phyloP scores from a whole-genome alignment of 2,113 vertebrate genomes.

The Antigone vipio region DNA sequence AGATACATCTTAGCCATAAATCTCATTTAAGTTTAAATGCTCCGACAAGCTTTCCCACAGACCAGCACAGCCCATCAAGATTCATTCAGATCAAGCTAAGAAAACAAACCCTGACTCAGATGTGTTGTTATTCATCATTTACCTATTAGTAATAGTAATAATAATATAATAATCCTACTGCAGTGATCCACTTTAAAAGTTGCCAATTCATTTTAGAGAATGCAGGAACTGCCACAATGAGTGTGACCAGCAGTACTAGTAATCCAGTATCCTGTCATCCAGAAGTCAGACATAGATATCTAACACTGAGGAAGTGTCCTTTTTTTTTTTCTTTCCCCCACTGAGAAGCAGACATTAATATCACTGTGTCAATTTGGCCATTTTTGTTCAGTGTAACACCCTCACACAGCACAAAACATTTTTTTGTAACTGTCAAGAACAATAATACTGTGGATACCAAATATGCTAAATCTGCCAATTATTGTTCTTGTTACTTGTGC shows the following conservation, averaged over 20 bases:
- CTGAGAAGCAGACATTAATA: background rate
- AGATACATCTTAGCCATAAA: constrained; percentile 35
- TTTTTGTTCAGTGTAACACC: background rate
- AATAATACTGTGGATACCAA: background rate
- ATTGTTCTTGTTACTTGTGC: background rate
- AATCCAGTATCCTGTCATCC: background rate
- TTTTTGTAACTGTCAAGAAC: background rate
- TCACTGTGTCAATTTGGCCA: fast-evolving
- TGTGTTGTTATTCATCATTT: background rate
- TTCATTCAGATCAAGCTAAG: background rate
- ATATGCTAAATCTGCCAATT: background rate
- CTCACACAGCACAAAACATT: background rate
- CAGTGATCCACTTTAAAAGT: background rate
- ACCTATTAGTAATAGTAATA: background rate
- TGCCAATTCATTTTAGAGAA: background rate
- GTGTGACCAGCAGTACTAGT: background rate
- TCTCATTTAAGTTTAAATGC: background rate
- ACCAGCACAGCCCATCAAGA: background rate
- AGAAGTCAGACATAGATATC: background rate
- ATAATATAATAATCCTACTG: too few species aligned
- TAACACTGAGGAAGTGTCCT: background rate
- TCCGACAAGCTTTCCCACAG: background rate
- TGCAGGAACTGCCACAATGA: background rate
- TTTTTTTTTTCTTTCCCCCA: too few species aligned
- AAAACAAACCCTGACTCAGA: background rate